Conservation (phyloP, 2,113 vertebrate species). For the Heptranchias perlo region DNA sequence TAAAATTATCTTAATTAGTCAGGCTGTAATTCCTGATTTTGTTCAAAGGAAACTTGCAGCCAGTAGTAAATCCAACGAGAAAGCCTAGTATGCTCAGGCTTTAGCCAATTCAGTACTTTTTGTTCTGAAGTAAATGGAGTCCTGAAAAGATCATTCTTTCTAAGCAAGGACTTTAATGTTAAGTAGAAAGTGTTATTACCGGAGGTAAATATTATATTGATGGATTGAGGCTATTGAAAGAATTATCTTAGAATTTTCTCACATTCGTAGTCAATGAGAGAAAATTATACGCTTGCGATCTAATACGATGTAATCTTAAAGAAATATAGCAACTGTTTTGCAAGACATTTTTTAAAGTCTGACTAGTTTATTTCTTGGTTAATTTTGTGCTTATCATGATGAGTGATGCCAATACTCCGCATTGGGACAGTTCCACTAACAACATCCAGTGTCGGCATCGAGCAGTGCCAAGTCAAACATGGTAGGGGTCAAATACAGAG, state of each 20-base stretch:
- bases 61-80: neutral
- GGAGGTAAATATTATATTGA: neutral
- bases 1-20: neutral
- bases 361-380: neutral
- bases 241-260: neutral
- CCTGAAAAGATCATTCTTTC: neutral
- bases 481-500: neutral
- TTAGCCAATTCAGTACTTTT: neutral
- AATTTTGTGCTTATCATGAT: constrained; percentile 4
- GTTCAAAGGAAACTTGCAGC: neutral
- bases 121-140: neutral
- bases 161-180: neutral
- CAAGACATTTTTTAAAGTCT: neutral
- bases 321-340: neutral
- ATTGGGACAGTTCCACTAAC: neutral
- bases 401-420: neutral
- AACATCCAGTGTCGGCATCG: neutral
- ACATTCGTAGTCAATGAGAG: neutral
- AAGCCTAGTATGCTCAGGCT: neutral
- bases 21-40: constrained; percentile 12
- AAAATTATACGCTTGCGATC: neutral
- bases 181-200: neutral
- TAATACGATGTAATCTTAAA: neutral
- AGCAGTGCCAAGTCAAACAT: neutral
- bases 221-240: neutral